Conservation (phyloP, 2,797 vertebrate species). For the Xerus rutilus region DNA sequence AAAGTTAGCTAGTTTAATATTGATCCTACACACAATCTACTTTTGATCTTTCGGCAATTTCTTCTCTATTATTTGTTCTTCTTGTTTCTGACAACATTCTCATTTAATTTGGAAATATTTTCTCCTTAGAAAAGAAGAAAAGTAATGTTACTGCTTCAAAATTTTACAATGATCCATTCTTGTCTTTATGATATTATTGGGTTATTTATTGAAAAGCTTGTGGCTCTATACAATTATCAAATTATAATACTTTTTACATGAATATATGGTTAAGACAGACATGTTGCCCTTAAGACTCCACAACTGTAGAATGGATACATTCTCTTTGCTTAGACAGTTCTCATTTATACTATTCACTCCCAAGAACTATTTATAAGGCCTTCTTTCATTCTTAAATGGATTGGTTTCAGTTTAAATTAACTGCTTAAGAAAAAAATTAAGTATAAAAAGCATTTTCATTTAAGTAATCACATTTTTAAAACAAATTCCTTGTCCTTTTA, state of each 20-base stretch:
- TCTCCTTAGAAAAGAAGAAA: background rate
- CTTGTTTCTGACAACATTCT: background rate
- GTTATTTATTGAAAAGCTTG: background rate
- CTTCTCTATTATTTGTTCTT: background rate
- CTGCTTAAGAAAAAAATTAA: background rate
- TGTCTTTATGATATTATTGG: background rate
- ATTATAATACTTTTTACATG: background rate
- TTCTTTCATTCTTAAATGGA: background rate
- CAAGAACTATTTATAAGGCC: background rate
- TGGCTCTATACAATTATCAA: background rate
- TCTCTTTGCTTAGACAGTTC: background rate
- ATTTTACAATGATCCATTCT: background rate
- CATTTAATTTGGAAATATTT: background rate
- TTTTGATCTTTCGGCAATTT: background rate
- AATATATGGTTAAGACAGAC: background rate
- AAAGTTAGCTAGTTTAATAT: background rate
- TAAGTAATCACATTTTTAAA: background rate
- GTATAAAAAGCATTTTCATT: background rate
- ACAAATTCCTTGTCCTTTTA: conserved; percentile 77
- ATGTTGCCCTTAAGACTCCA: rapidly evolving
- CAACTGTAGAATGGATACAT: too few species aligned
- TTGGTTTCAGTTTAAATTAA: background rate
- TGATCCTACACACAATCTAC: background rate
- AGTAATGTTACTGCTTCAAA: background rate
- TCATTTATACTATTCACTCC: background rate